Evolutionary conservation across 2,797 vertebrate species (phyloP).

Genomic region (Erithacus rubecula): DNA sequence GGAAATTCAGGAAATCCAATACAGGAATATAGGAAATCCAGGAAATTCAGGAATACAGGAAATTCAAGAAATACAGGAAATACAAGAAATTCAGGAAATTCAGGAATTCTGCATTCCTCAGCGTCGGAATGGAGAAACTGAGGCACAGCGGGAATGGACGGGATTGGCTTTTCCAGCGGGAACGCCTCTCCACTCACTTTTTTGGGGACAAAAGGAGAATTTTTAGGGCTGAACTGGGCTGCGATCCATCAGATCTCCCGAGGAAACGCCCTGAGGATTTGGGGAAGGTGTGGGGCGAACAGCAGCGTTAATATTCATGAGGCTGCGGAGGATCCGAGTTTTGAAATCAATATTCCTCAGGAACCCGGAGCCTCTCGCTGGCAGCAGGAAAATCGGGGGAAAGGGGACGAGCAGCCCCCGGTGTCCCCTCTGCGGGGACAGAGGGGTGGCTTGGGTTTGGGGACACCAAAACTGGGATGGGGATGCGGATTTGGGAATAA

Average conservation of each 20-base stretch:
- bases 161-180: background rate
- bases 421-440: background rate
- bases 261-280: background rate
- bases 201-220: background rate
- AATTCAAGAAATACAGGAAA: too few species aligned
- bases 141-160: background rate
- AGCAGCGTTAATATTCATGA: background rate
- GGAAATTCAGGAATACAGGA: too few species aligned
- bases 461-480: too few species aligned
- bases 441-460: too few species aligned
- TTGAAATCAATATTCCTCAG: background rate
- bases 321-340: slow-evolving; percentile 24
- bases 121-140: background rate
- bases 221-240: too few species aligned
- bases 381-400: background rate
- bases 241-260: fast-evolving
- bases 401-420: background rate
- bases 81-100: too few species aligned
- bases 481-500: fast-evolving
- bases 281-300: background rate
- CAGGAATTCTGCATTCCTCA: too few species aligned
- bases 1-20: too few species aligned
- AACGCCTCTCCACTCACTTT: too few species aligned
- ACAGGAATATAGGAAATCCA: too few species aligned
- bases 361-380: too few species aligned